Conservation (phyloP, 2,797 vertebrate species). For the Acrocephalus scirpaceus region DNA sequence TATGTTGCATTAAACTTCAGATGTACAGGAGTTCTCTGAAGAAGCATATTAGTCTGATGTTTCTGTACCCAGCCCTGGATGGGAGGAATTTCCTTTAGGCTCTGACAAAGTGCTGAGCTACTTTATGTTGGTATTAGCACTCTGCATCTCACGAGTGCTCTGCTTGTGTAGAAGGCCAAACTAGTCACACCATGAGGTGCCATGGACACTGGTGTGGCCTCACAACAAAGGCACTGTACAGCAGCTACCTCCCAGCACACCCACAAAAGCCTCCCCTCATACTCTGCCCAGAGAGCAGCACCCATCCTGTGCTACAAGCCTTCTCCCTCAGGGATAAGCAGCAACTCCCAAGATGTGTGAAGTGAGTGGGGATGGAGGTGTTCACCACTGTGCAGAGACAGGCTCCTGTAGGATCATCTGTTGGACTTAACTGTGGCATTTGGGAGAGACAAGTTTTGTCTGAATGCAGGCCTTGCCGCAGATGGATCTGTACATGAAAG, state of each 20-base stretch:
- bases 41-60: not conserved
- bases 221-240: too few relatives aligned
- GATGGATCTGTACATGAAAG: not conserved
- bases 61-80: not conserved
- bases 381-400: accelerated
- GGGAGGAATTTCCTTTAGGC: not conserved
- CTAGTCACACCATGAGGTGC: not conserved
- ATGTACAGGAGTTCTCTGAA: not conserved
- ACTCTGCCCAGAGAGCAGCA: not conserved
- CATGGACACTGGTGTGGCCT: not conserved
- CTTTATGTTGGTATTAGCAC: not conserved
- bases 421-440: not conserved
- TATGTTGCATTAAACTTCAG: not conserved
- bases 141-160: not conserved
- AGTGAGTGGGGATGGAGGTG: not conserved
- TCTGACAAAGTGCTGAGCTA: not conserved
- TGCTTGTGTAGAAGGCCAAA: not conserved
- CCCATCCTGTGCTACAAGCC: not conserved
- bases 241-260: not conserved
- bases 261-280: not conserved
- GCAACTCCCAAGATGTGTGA: not conserved
- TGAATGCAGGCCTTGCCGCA: not conserved
- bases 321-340: not conserved
- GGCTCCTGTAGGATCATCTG: not conserved
- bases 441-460: not conserved